These are phyloP conservation scores for Coracopsis vasa DNA, from an alignment of 2,113 vertebrate species.

Conservation along the genomic window DNA sequence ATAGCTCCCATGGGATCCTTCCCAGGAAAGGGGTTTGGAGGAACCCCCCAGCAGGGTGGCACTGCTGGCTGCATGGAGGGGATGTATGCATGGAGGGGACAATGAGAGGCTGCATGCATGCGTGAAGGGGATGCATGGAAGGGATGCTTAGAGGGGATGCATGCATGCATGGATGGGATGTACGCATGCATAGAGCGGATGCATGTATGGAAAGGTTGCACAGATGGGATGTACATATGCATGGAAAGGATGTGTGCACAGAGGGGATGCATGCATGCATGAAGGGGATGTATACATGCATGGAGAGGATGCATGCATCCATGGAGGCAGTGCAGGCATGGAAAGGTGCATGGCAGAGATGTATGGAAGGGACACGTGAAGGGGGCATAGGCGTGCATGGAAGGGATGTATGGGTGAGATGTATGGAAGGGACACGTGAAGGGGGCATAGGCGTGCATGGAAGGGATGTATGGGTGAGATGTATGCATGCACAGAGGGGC, in stretches of 20 bases:
- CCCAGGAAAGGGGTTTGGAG: neutral
- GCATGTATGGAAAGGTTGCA: neutral
- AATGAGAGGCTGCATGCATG: neutral
- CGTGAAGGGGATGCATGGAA: fast-evolving
- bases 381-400: fast-evolving
- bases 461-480: neutral
- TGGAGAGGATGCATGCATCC: neutral
- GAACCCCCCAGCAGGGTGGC: neutral
- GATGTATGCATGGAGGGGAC: neutral
- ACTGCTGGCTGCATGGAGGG: neutral
- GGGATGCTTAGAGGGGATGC: too few relatives aligned
- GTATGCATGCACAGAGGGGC: neutral
- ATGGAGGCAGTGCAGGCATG: neutral
- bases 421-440: neutral
- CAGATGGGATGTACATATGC: neutral
- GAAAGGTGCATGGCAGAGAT: neutral
- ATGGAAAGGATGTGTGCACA: too few relatives aligned
- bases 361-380: neutral
- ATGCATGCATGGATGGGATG: neutral
- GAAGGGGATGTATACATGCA: neutral
- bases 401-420: neutral
- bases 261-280: neutral
- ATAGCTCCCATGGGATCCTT: neutral
- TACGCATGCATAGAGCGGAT: too few relatives aligned
- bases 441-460: fast-evolving